Evolutionary conservation across 2,888 invertebrate species (phyloP).

Genomic region (Erynnis tages): DNA sequence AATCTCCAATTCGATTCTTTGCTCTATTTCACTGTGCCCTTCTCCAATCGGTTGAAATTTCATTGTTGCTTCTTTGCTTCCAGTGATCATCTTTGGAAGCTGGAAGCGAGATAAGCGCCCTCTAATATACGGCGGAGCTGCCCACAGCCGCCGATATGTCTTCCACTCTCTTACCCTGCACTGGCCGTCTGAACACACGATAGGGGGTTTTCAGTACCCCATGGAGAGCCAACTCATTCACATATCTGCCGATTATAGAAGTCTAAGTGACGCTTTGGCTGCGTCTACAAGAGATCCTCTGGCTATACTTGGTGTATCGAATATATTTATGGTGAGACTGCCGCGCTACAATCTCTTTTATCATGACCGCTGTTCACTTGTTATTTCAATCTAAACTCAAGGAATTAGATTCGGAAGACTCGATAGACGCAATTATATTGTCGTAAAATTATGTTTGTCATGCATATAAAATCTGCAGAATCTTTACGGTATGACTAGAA

Average conservation of each 20-base stretch:
- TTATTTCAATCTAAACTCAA: background rate
- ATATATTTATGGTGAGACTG: conserved; percentile 54
- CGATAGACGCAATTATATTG: too few species aligned
- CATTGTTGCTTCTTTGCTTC: background rate
- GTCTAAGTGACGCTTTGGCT: conserved; percentile 44
- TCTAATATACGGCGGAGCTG: conserved; percentile 58
- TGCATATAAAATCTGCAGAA: too few species aligned
- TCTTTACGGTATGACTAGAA: too few species aligned
- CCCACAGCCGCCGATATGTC: conserved; percentile 57
- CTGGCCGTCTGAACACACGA: conserved; percentile 61
- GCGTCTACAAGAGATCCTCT: conserved; percentile 49
- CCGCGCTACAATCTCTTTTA: too few species aligned
- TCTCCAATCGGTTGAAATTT: too few species aligned
- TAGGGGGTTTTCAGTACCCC: conserved; percentile 52
- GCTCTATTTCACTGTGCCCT: too few species aligned
- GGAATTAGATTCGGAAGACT: too few species aligned
- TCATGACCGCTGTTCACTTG: background rate
- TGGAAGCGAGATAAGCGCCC: conserved; percentile 50
- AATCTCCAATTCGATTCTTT: too few species aligned
- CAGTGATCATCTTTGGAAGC: conserved; percentile 50
- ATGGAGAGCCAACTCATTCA: conserved; percentile 58
- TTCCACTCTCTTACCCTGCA: conserved; percentile 58
- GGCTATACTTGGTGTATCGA: conserved; percentile 56
- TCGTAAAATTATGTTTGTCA: background rate
- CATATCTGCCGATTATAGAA: conserved; percentile 55